Evolutionary conservation across 2,888 invertebrate species (phyloP).

Genomic region (Diaphora mendica): DNA sequence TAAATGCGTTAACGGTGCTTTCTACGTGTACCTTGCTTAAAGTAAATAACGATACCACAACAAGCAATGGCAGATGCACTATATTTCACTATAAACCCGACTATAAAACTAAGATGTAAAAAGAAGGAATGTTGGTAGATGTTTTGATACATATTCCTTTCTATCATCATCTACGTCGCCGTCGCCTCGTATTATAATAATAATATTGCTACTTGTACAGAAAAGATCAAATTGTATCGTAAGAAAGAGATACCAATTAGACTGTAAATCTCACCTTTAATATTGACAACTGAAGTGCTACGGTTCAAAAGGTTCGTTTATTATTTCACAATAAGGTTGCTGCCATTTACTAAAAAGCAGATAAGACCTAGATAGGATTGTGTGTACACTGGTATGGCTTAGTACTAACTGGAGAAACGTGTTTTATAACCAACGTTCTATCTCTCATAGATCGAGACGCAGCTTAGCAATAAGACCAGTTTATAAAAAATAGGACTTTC

Average conservation of each 20-base stretch:
- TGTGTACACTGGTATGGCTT: constrained; percentile 17
- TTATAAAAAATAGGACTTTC: constrained; percentile 11
- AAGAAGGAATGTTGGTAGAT: not conserved
- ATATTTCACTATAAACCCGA: too few relatives aligned
- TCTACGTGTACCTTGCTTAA: not conserved
- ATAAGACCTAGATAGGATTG: constrained; percentile 16
- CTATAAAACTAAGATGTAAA: not conserved
- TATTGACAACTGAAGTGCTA: not conserved
- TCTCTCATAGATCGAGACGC: constrained; percentile 5
- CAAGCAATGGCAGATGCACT: too few relatives aligned
- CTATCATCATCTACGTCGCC: not conserved
- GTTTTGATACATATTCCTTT: not conserved
- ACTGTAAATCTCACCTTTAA: not conserved
- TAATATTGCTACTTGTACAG: not conserved
- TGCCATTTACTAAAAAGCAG: not conserved
- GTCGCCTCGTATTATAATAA: not conserved
- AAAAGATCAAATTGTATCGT: not conserved
- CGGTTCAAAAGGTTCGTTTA: constrained; percentile 11
- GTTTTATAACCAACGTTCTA: constrained; percentile 13
- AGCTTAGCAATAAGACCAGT: constrained; percentile 11
- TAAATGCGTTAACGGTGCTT: not conserved
- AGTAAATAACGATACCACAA: too few relatives aligned
- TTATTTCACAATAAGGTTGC: constrained; percentile 8
- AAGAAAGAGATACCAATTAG: not conserved
- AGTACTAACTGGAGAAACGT: constrained; percentile 12